Evolutionary conservation across 2,797 vertebrate genomes (phyloP).

Genomic region (Crax fasciolata): DNA sequence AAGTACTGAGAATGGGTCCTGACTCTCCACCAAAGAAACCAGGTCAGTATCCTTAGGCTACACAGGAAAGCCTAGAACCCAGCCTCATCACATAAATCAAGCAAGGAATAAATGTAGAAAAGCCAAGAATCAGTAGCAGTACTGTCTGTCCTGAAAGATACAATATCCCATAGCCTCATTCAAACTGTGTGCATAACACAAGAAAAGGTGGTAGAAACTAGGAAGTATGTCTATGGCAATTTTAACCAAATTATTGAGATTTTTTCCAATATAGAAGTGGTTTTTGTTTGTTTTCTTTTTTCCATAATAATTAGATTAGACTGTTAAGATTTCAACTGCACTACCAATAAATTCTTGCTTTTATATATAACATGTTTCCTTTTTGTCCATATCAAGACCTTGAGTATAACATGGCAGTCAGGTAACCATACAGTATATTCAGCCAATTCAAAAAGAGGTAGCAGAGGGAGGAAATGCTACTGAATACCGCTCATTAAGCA

Average conservation of each 20-base stretch:
- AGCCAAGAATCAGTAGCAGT: not conserved
- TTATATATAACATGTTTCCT: not conserved
- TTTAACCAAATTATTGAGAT: not conserved
- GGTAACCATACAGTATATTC: not conserved
- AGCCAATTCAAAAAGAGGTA: not conserved
- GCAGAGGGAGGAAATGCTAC: not conserved
- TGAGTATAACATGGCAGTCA: not conserved
- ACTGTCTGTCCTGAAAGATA: not conserved
- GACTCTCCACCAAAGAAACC: not conserved
- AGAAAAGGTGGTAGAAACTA: not conserved
- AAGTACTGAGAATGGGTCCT: not conserved
- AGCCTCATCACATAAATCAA: not conserved
- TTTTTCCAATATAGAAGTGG: not conserved
- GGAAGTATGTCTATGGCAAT: not conserved
- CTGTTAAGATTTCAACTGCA: not conserved
- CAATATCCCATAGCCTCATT: not conserved
- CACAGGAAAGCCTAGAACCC: not conserved
- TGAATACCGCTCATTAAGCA: not conserved
- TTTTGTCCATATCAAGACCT: not conserved
- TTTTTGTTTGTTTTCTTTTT: not conserved
- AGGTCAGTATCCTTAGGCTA: not conserved
- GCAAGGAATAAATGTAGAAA: not conserved
- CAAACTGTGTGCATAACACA: not conserved
- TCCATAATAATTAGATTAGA: not conserved
- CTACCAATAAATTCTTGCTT: not conserved